Base-by-base conservation (phyloP, 1,140 invertebrate species). In the Drosophila erecta region DNA sequence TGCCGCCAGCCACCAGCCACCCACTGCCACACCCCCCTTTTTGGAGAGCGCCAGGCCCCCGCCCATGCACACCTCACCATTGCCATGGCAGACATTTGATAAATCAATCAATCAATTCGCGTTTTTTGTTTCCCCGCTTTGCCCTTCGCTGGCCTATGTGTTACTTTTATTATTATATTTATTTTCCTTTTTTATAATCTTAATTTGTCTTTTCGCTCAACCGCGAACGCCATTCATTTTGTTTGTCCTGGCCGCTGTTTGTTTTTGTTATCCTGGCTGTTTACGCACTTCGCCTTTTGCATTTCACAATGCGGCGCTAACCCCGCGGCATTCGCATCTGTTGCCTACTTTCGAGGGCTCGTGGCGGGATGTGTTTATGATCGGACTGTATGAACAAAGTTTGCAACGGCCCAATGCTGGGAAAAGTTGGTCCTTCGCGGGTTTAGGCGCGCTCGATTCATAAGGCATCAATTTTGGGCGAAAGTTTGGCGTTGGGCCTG, bases 191-290 rank as follows among this genome's bases (percentile, higher is more conserved):
- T 76, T 72, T 78, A 89, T 89, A 89, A 89, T 89, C 84, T 89
- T 89, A 89, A 89, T 89, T 89, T 89, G 84, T 89, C 85, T 89
- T 89, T 89, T 89, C 85, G 67, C 76, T 89, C 79, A 89, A 67
- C 76, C 79, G 76, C 79, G 79, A 66, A 70, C 84, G 76, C 76
- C 79, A 84, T 89, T 89, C 67, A 77, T 84, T 89, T 89, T 87
- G 76, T 76, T 76, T 83, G 78, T 75, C 81, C 66, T 59, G 43
- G 55, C 71, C 35, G 49, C 15, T 53, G 20, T 76, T 60, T 76
- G 53, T 54, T 57, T 50, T 69, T 66, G 41, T 38, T 49, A 62
- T 66, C 41, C 49, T 44, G 61, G 22, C 38, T 79, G 44, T 70
- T 73, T 62, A 56, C 72, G 46, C 75, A 77, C 71, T 76, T 58